These are phyloP conservation scores for Ambastaia sidthimunki DNA, from an alignment of 2,797 vertebrate genomes.

Conservation along the genomic window DNA sequence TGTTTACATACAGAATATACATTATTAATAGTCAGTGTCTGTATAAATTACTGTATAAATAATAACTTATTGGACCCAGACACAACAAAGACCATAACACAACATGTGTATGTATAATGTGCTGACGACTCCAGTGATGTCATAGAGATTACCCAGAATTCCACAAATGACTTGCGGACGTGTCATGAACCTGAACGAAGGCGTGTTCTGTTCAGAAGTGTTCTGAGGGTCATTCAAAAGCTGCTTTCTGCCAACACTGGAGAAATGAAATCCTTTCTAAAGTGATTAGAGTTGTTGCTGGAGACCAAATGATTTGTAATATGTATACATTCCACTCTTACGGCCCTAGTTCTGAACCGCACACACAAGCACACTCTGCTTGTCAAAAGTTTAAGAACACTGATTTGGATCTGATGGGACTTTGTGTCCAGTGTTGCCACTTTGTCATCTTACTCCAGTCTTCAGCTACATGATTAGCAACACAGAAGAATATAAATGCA, in stretches of 20 bases:
- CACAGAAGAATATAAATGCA: not conserved
- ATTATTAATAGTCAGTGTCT: not conserved
- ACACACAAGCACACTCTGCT: not conserved
- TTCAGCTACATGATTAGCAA: not conserved
- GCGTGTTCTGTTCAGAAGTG: slow-evolving; percentile 14
- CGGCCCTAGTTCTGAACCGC: not conserved
- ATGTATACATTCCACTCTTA: too few relatives aligned
- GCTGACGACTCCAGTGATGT: too few relatives aligned
- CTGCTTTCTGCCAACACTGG: slow-evolving; percentile 48
- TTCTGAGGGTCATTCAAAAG: slow-evolving; percentile 55
- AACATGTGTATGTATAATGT: too few relatives aligned
- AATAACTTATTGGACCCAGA: too few relatives aligned
- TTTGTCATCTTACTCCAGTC: not conserved
- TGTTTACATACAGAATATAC: not conserved
- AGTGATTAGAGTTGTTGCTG: slow-evolving; percentile 47
- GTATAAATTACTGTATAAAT: too few relatives aligned
- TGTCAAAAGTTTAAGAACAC: not conserved
- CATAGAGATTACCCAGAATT: too few relatives aligned
- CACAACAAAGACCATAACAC: too few relatives aligned
- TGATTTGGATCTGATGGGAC: not conserved
- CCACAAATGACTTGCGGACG: too few relatives aligned
- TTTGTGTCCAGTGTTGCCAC: not conserved
- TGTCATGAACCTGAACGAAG: too few relatives aligned
- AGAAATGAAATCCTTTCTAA: slow-evolving; percentile 51
- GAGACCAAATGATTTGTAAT: slow-evolving; percentile 20